These are phyloP conservation scores for Echinops telfairi DNA, from an alignment of 2,113 vertebrate genomes.

Conservation along the genomic window DNA sequence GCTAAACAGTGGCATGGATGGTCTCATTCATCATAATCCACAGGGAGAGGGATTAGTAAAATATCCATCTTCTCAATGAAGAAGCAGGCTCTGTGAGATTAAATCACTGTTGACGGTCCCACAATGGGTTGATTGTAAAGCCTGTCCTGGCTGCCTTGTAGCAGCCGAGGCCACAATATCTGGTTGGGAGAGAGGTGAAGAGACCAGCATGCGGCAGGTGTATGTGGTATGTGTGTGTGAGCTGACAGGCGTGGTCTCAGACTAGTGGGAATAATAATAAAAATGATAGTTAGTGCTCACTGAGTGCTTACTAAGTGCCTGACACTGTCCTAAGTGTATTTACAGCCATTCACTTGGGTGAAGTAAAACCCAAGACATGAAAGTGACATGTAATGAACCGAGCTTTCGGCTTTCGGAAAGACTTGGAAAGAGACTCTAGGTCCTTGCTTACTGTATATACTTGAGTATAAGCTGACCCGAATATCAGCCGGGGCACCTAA, in stretches of 20 bases:
- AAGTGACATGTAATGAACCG: background rate
- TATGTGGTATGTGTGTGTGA: background rate
- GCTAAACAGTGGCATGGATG: background rate
- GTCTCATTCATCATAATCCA: conserved; percentile 21
- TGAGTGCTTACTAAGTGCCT: background rate
- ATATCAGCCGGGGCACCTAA: too few relatives aligned
- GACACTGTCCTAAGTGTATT: background rate
- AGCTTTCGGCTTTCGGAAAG: conserved; percentile 8
- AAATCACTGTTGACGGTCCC: background rate
- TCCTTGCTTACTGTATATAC: background rate
- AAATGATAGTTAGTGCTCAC: background rate
- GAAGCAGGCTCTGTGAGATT: conserved; percentile 30
- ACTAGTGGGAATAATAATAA: conserved; percentile 14
- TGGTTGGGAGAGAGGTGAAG: background rate
- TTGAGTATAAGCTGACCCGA: too few relatives aligned
- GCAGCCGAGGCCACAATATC: background rate
- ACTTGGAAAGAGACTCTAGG: background rate
- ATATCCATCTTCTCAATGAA: background rate
- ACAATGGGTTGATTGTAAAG: background rate
- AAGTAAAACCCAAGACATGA: background rate
- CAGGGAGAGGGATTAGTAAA: conserved; percentile 8
- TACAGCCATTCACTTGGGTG: background rate
- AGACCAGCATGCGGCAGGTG: background rate
- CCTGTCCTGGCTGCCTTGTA: background rate
- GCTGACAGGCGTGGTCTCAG: background rate